A percentile compares a stretch with the other conserved stretches of the same genome.
Evolutionary conservation across 2,888 invertebrate species (phyloP).

Genomic region (Antheraea assamensis): DNA sequence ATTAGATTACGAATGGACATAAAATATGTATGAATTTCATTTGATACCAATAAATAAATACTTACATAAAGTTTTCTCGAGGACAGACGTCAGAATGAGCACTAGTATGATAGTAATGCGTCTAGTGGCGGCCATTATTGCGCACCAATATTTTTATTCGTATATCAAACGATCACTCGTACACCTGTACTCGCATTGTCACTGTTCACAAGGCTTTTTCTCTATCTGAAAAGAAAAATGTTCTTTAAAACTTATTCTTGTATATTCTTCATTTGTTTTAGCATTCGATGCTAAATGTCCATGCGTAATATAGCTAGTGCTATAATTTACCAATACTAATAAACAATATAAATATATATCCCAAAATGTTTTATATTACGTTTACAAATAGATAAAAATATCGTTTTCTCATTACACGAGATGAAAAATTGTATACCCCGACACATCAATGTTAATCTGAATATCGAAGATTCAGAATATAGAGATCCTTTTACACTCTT

Average conservation of each 20-base stretch:
- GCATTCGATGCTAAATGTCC: too few species aligned
- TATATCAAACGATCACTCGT: constrained; percentile 13
- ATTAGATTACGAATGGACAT: not conserved
- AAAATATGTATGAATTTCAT: not conserved
- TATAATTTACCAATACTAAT: too few species aligned
- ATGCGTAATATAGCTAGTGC: too few species aligned
- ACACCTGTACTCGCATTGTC: constrained; percentile 13
- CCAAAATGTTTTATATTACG: not conserved
- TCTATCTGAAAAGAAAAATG: not conserved
- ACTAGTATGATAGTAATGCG: too few species aligned
- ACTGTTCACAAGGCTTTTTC: not conserved
- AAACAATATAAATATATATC: too few species aligned
- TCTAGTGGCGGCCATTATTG: not conserved
- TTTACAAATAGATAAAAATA: too few species aligned
- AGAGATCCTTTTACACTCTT: constrained; percentile 9
- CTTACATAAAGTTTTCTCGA: constrained; percentile 1
- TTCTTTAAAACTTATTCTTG: not conserved
- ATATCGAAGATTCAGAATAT: not conserved
- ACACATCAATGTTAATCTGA: not conserved
- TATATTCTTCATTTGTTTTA: not conserved
- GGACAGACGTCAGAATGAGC: not conserved
- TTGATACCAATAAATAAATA: not conserved
- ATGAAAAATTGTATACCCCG: not conserved
- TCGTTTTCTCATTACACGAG: too few species aligned
- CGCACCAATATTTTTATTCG: not conserved